Evolutionary conservation across 2,113 vertebrate species (phyloP).

Genomic region (Tachysurus vachellii): DNA sequence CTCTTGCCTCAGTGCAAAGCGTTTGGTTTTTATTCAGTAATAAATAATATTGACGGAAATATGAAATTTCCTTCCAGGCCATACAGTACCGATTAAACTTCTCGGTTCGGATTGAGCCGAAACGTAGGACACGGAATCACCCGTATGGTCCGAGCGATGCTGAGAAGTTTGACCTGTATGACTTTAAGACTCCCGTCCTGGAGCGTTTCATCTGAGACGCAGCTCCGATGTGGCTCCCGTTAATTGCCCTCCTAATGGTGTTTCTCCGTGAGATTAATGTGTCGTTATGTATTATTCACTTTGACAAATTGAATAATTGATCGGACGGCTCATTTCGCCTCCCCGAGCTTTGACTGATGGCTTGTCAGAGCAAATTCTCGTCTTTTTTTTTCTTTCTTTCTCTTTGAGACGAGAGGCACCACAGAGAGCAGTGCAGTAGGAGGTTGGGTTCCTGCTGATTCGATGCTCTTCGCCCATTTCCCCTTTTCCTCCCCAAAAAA

Average conservation of each 20-base stretch:
- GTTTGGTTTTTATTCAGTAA: neutral
- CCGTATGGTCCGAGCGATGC: neutral
- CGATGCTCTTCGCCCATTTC: slow-evolving; percentile 54
- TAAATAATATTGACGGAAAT: no score
- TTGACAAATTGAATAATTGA: slow-evolving; percentile 52
- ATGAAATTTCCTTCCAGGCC: neutral
- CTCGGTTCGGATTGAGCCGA: neutral
- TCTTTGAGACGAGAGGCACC: neutral
- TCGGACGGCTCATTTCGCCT: slow-evolving; percentile 45
- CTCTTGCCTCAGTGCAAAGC: neutral
- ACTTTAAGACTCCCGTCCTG: slow-evolving; percentile 1
- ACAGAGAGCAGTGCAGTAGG: slow-evolving; percentile 21
- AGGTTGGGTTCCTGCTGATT: slow-evolving; percentile 32
- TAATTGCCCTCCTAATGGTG: slow-evolving; percentile 39
- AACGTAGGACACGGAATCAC: neutral
- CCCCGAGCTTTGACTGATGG: slow-evolving; percentile 41
- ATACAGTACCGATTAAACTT: neutral
- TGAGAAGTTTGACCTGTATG: neutral
- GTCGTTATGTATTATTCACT: slow-evolving; percentile 49
- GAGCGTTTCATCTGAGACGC: neutral
- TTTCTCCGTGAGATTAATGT: slow-evolving; percentile 45
- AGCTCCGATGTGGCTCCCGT: neutral
- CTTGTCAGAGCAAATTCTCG: slow-evolving; percentile 40
- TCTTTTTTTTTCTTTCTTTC: neutral
- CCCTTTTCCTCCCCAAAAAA: slow-evolving; percentile 53